A percentile compares a stretch with the other conserved stretches of the same genome.
These are phyloP conservation scores for Sphaerodactylus townsendi DNA, from an alignment of 2,113 vertebrate genomes.

Conservation along the genomic window DNA sequence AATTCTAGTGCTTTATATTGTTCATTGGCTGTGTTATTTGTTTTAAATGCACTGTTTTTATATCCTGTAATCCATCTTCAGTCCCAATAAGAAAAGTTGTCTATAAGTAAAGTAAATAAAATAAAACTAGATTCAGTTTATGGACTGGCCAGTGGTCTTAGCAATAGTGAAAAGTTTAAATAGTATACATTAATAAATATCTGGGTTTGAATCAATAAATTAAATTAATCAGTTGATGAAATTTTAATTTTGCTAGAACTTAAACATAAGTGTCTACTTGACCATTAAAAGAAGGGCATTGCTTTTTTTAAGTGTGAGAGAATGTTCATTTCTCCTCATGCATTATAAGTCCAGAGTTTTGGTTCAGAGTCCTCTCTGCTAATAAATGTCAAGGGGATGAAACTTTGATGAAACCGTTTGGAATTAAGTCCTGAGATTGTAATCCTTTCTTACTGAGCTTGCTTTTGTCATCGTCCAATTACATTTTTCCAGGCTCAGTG, in stretches of 20 bases:
- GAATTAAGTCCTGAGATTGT: slow-evolving; percentile 27
- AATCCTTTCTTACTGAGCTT: background rate
- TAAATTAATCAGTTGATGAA: background rate
- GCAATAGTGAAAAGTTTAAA: background rate
- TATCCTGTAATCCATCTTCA: no score
- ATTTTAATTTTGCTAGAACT: background rate
- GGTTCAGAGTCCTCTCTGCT: background rate
- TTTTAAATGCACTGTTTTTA: no score
- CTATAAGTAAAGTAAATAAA: no score
- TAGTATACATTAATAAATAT: background rate
- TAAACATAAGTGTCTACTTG: background rate
- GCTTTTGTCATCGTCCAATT: slow-evolving; percentile 17
- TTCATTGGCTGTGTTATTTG: no score
- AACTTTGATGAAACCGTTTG: slow-evolving; percentile 2
- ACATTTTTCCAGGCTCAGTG: slow-evolving; percentile 38
- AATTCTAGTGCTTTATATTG: no score
- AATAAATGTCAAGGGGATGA: background rate
- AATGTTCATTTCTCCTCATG: no score
- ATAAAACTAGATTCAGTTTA: background rate
- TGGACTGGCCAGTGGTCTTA: background rate
- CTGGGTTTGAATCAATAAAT: background rate
- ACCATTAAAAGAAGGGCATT: background rate
- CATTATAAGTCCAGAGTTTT: no score
- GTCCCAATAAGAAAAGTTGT: no score
- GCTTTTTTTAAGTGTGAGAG: no score